Percentiles rank a stretch among this genome's conserved stretches.
Evolutionary conservation across 2,888 invertebrate species (phyloP).

Genomic region (Eristalinus sepulchralis): DNA sequence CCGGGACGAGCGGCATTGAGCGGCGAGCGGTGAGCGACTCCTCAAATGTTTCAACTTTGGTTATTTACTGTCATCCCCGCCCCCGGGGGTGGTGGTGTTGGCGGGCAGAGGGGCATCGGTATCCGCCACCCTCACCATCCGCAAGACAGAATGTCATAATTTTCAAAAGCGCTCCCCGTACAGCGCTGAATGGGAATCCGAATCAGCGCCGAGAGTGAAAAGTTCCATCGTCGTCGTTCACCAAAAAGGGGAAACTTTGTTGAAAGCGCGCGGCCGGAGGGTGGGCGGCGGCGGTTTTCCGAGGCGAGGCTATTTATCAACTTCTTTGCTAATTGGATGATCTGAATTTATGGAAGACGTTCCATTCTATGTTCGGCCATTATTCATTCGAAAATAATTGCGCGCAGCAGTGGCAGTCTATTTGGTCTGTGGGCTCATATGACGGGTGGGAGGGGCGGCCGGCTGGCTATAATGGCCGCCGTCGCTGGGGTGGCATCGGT

Average conservation of each 20-base stretch:
- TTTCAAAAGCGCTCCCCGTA: constrained; percentile 65
- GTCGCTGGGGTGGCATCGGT: constrained; percentile 58
- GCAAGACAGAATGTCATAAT: constrained; percentile 67
- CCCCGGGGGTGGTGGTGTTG: neutral
- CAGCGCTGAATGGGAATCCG: constrained; percentile 8
- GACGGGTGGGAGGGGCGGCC: neutral
- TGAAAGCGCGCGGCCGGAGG: constrained; percentile 18
- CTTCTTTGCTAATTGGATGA: constrained; percentile 73
- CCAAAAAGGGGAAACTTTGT: constrained; percentile 40
- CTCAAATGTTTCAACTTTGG: constrained; percentile 68
- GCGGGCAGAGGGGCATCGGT: neutral
- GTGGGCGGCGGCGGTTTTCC: constrained; percentile 42
- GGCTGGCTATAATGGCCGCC: neutral
- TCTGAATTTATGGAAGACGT: constrained; percentile 73
- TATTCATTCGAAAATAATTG: constrained; percentile 71
- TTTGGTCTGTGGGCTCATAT: constrained; percentile 30
- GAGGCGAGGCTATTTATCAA: constrained; percentile 73
- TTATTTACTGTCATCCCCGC: constrained; percentile 68
- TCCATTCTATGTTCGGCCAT: constrained; percentile 65
- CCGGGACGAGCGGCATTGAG: constrained; percentile 18
- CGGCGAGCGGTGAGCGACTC: constrained; percentile 35
- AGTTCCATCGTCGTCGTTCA: constrained; percentile 39
- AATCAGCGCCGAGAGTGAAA: constrained; percentile 45
- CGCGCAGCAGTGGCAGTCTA: constrained; percentile 53
- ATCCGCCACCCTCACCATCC: neutral